Evolutionary conservation across 2,888 invertebrate genomes (phyloP).

Genomic region (Agrochola macilenta): DNA sequence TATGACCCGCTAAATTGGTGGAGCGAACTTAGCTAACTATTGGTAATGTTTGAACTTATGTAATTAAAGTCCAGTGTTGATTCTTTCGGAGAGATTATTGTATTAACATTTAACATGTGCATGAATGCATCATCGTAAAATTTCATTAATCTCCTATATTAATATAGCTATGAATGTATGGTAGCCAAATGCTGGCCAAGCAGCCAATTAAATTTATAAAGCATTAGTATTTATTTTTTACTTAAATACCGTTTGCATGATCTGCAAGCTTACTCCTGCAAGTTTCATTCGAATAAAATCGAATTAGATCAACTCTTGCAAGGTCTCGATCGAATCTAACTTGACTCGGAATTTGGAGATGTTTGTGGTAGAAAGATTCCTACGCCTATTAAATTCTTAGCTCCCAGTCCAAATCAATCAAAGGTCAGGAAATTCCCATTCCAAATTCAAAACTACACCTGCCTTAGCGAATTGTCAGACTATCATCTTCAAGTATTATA

Average conservation of each 20-base stretch:
- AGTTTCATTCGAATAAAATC: background rate
- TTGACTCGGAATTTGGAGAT: background rate
- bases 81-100: background rate
- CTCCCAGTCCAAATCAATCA: background rate
- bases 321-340: background rate
- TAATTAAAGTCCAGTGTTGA: constrained; percentile 25
- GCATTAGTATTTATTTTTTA: background rate
- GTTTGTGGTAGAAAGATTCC: background rate
- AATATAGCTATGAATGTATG: background rate
- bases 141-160: no score
- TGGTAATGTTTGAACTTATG: constrained; percentile 44
- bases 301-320: no score
- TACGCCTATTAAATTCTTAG: background rate
- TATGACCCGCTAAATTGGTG: constrained; percentile 64
- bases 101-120: background rate
- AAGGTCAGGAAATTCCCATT: background rate
- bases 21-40: constrained; percentile 8
- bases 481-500: constrained; percentile 36
- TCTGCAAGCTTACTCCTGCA: no score
- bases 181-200: background rate
- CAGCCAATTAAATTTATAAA: background rate
- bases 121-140: background rate
- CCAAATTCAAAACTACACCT: constrained; percentile 34
- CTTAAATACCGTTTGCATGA: no score
- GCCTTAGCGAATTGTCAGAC: constrained; percentile 17